phyloP scores from a whole-genome alignment of 2,113 vertebrate species.

The Pseudolaguvia tuberculata region DNA sequence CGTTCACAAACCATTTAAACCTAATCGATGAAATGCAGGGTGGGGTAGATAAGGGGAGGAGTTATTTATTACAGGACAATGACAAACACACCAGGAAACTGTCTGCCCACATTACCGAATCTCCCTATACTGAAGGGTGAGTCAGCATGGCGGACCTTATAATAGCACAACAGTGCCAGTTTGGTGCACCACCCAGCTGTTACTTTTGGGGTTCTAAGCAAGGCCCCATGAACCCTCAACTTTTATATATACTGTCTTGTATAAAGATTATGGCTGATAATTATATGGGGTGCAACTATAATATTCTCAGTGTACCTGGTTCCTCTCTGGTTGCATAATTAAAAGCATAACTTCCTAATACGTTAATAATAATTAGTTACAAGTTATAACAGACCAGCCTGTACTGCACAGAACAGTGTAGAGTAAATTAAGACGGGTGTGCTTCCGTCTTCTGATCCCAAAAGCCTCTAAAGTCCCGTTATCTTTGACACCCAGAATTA shows the following conservation, averaged over 20 bases:
- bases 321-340: no score
- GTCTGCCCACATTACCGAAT: not conserved
- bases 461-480: not conserved
- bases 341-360: no score
- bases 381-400: not conserved
- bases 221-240: no score
- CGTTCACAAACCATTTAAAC: slow-evolving; percentile 1
- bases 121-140: not conserved
- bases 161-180: no score
- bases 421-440: not conserved
- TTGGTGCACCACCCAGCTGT: no score
- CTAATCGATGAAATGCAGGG: slow-evolving; percentile 20
- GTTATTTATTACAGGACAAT: not conserved
- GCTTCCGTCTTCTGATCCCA: slow-evolving; percentile 7
- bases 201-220: no score
- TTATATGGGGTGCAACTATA: no score
- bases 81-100: not conserved
- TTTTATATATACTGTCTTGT: no score
- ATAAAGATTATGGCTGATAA: no score
- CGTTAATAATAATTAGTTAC: not conserved
- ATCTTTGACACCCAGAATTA: slow-evolving; percentile 17
- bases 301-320: no score
- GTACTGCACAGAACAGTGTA: not conserved
- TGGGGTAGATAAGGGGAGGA: not conserved
- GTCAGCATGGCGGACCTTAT: not conserved